A percentile compares a stretch with the other conserved stretches of the same genome.
Evolutionary conservation across 2,113 vertebrate species (phyloP).

Genomic region (Deroptyus accipitrinus): DNA sequence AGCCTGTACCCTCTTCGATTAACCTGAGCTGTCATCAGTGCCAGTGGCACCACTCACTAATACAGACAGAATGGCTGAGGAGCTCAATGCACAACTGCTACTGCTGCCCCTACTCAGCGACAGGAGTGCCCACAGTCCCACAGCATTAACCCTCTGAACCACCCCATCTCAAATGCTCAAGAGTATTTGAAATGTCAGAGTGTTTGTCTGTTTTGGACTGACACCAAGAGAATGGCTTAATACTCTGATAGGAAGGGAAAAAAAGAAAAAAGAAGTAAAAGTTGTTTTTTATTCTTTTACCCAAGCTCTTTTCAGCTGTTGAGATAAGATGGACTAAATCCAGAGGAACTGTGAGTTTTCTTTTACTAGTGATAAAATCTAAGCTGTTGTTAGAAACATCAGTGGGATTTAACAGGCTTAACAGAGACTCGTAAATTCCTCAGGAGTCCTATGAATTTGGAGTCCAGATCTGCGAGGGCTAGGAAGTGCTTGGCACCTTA

Average conservation of each 20-base stretch:
- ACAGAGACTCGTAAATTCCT: neutral
- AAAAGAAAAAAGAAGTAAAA: neutral
- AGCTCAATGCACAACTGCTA: neutral
- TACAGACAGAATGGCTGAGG: neutral
- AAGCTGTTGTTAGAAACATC: constrained; percentile 29
- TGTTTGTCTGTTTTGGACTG: neutral
- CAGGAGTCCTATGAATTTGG: constrained; percentile 3
- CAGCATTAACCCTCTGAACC: neutral
- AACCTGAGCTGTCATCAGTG: neutral
- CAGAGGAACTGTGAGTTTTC: constrained; percentile 5
- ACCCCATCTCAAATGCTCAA: neutral
- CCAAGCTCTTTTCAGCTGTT: neutral
- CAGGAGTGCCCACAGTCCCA: neutral
- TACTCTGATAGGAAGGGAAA: neutral
- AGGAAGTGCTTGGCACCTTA: neutral
- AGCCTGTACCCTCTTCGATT: neutral
- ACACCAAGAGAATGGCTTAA: neutral
- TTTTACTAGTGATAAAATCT: constrained; percentile 36
- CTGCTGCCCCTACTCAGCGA: neutral
- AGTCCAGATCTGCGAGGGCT: constrained; percentile 6
- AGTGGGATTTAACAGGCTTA: constrained; percentile 36
- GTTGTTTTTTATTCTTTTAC: neutral
- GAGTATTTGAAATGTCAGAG: neutral
- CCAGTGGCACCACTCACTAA: neutral
- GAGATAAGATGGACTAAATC: constrained; percentile 18